Evolutionary conservation across 2,113 vertebrate species (phyloP), one percentile per base, ranked within the genome.

Genomic region (Pungitius pungitius): DNA sequence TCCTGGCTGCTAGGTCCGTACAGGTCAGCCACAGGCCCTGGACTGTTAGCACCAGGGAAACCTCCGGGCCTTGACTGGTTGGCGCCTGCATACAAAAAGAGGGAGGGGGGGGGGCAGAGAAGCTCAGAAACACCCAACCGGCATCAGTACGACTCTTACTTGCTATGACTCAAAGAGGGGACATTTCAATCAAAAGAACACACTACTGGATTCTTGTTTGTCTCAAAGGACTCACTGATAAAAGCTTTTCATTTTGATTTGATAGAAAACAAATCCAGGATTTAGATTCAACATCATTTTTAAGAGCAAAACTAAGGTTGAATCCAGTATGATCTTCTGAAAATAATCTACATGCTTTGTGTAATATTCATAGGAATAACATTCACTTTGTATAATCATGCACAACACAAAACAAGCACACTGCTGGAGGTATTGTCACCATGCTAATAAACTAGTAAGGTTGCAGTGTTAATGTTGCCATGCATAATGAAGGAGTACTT

Each of bases 1-100:
- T 99, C 98, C 95, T 99, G 98, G 93, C 95, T 98, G 94, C 95
- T 95, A 33, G 96, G 95, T 87, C 96, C 98, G 75, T 99, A 99
- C 92, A 99, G 93, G 94, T 91, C 96, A 89, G 94, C 96, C 94
- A 94, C 97, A 87, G 98, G 97, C 75, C 98, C 98, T 69, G 98
- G 98, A 94, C 97, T 99, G 95, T 96, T 99, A 90, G 97, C 95
- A 75, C 96, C 97, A 9, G 96, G 97, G 90, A 99, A 99, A 78
- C 95, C 97, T 90, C 96, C 96, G 39, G 97, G 97, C 89, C 97
- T 96, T 69, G 96, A 95, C 17, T 96, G 96, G 93, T 96, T 98
- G 95, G 95, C 92, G 92, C 97, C 97, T 98, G 96, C 94, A 92
- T 78, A 95, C 91, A 94, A 86, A 91, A 85, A 92, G 83, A 91